phyloP scores from a whole-genome alignment of 2,113 vertebrate genomes.

The Arothron firmamentum region DNA sequence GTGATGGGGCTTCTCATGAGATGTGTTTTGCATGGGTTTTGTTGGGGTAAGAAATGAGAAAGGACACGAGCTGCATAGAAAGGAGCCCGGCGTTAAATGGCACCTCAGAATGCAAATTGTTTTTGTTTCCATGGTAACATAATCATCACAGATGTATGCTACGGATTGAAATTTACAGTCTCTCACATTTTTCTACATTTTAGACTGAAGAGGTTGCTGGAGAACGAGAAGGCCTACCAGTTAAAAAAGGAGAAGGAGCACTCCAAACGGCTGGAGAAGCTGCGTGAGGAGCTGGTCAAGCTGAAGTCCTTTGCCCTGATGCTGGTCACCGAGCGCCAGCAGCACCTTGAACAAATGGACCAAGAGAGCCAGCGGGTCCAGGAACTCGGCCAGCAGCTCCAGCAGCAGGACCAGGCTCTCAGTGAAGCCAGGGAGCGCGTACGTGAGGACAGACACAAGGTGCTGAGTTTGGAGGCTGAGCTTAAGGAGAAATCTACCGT shows the following conservation, averaged over 20 bases:
- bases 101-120: no score
- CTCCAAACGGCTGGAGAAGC: constrained; percentile 82
- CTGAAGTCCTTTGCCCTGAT: constrained; percentile 96
- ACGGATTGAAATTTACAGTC: not conserved
- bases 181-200: constrained; percentile 24
- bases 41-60: constrained; percentile 45
- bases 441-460: constrained; percentile 85
- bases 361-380: constrained; percentile 89
- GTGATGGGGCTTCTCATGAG: constrained; percentile 36
- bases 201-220: constrained; percentile 93
- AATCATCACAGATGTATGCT: not conserved
- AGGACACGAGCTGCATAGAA: constrained; percentile 59
- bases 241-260: constrained; percentile 91
- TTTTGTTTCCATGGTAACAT: not conserved
- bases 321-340: constrained; percentile 96
- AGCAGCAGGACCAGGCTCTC: constrained; percentile 85
- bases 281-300: constrained; percentile 91
- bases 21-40: constrained; percentile 58
- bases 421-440: constrained; percentile 75
- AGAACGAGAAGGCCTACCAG: constrained; percentile 94
- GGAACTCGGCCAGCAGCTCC: constrained; percentile 85
- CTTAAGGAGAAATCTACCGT: constrained; percentile 83
- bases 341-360: constrained; percentile 93
- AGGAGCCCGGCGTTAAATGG: constrained; percentile 28
- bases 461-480: constrained; percentile 85